Evolutionary conservation across 2,113 vertebrate species (phyloP), one percentile per base, ranked within the genome.

Genomic region (Desmodus rotundus): DNA sequence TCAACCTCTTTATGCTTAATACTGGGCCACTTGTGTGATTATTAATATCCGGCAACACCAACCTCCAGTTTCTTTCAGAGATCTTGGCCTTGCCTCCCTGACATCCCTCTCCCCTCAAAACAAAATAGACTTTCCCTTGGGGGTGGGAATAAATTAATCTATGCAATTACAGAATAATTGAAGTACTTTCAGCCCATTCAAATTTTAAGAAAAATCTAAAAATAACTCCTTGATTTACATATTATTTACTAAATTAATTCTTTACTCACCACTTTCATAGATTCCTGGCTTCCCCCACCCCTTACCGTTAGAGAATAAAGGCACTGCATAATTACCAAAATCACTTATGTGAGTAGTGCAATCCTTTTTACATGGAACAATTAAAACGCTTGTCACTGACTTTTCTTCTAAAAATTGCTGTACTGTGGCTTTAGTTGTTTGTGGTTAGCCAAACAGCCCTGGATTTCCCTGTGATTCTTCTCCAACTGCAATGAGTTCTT

Each of bases 181-280:
- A 98, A 95, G 77, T 78, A 93, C 89, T 97, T 97, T 81, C 87
- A 93, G 70, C 83, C 95, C 95, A 89, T 95, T 97, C 95, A 94
- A 72, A 70, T 94, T 96, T 97, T 95, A 93, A 96, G 96, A 89
- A 97, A 97, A 97, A 95, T 78, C 80, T 84, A 93, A 94, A 96
- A 97, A 97, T 93, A 97, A 90, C 86, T 94, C 89, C 72, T 89
- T 54, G 65, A 95, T 95, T 97, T 97, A 97, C 96, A 91, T 97
- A 97, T 94, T 97, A 97, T 97, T 98, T 97, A 97, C 94, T 95
- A 96, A 98, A 95, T 98, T 97, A 96, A 97, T 96, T 96, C 78
- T 97, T 97, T 96, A 92, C 95, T 86, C 67, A 86, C 65, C 68
- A 84, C 89, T 96, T 95, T 83, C 63, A 90, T 94, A 93, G 86